These are phyloP conservation scores for Mythimna impura DNA, from an alignment of 2,888 invertebrate genomes.

Conservation along the genomic window DNA sequence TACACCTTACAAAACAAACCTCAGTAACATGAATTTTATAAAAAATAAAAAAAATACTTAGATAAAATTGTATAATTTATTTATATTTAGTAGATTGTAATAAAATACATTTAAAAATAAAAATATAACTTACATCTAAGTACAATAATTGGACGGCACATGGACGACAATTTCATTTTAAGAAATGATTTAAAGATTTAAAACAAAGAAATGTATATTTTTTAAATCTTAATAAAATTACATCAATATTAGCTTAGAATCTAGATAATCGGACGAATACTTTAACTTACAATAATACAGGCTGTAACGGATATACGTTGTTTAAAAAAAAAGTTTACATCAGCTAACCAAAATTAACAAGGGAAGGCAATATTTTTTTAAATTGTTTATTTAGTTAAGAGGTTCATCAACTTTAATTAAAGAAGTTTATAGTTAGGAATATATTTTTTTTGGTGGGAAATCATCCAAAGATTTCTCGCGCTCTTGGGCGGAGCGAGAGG, in stretches of 20 bases:
- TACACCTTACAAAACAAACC: neutral
- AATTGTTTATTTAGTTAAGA: no score
- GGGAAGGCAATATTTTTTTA: no score
- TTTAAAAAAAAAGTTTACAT: no score
- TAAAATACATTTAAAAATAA: constrained; percentile 25
- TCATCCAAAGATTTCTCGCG: no score
- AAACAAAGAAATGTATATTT: no score
- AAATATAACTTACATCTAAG: constrained; percentile 27
- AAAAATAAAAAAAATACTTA: neutral
- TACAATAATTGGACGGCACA: constrained; percentile 57
- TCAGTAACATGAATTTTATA: neutral
- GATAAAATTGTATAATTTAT: constrained; percentile 15
- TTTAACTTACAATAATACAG: constrained; percentile 6
- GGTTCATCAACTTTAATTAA: no score
- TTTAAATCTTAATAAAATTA: no score
- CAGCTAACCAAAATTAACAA: no score
- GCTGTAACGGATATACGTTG: no score
- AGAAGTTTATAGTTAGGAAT: no score
- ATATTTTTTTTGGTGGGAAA: no score
- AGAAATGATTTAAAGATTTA: neutral
- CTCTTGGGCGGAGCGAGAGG: no score
- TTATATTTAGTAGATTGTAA: constrained; percentile 9
- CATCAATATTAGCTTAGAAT: constrained; percentile 7
- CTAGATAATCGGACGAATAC: constrained; percentile 24
- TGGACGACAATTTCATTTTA: constrained; percentile 19